phyloP scores from a whole-genome alignment of 2,888 invertebrate genomes.

The Nebria salina region DNA sequence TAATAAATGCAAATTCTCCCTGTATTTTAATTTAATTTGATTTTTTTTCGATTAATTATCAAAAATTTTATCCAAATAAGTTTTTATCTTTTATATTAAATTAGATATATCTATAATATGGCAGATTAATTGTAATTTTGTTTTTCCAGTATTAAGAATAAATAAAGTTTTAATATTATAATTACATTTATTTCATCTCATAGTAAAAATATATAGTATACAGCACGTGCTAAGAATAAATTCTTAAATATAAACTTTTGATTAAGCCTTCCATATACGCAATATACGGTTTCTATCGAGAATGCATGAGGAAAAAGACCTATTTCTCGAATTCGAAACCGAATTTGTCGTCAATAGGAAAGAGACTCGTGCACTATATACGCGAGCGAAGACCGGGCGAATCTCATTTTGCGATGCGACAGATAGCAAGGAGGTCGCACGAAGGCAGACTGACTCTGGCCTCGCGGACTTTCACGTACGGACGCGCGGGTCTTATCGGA shows the following conservation, averaged over 20 bases:
- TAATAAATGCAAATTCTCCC: no score
- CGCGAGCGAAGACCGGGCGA: conserved; percentile 3
- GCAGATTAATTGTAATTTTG: no score
- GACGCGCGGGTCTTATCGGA: conserved; percentile 54
- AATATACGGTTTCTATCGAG: not conserved
- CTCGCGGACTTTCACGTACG: conserved; percentile 35
- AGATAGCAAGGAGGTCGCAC: conserved; percentile 20
- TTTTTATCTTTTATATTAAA: no score
- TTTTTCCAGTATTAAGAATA: no score
- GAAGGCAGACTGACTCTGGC: not conserved
- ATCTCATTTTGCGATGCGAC: conserved; percentile 32
- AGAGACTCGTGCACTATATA: conserved; percentile 3
- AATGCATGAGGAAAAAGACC: not conserved
- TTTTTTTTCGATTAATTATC: no score
- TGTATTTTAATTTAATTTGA: no score
- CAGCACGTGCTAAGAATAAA: conserved; percentile 28
- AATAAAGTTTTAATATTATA: not conserved
- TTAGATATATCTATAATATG: no score
- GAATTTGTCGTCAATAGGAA: conserved; percentile 37
- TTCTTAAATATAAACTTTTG: conserved; percentile 12
- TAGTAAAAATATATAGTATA: not conserved
- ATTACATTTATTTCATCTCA: not conserved
- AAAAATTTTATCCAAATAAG: no score
- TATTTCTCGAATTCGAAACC: conserved; percentile 5
- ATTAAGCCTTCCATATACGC: not conserved